Conservation (phyloP, 2,888 invertebrate species). For the Mayetiola destructor region DNA sequence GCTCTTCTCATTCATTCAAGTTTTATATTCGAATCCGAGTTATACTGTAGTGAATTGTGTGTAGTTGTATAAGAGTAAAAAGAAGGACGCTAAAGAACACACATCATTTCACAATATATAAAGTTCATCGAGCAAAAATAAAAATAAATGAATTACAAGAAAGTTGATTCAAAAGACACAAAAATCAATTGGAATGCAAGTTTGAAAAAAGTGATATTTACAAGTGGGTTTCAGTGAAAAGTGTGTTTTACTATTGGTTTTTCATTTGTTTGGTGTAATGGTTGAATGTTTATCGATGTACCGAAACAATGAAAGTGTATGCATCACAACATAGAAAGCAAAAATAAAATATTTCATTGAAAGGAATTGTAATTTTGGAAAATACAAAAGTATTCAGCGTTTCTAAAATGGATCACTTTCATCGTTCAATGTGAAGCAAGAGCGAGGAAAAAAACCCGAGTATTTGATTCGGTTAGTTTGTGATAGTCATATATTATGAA, state of each 20-base stretch:
- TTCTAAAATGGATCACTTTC: no score
- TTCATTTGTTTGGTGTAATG: background rate
- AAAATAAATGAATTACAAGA: background rate
- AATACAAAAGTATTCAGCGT: no score
- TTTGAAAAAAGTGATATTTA: background rate
- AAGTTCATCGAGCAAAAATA: constrained; percentile 2
- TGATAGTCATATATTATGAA: no score
- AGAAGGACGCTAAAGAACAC: constrained; percentile 12
- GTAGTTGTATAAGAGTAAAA: background rate
- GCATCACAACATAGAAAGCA: no score
- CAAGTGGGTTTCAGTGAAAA: background rate
- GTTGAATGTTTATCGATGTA: no score
- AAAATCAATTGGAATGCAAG: background rate
- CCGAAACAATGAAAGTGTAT: no score
- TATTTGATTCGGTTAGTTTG: no score
- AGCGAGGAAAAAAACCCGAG: no score
- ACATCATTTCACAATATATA: background rate
- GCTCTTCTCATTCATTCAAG: constrained; percentile 2
- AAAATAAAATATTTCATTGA: no score
- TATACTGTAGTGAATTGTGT: background rate
- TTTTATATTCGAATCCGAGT: background rate
- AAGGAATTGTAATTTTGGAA: no score
- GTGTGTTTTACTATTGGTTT: background rate
- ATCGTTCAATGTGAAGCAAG: no score
- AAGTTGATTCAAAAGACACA: background rate